phyloP scores from a whole-genome alignment of 2,113 vertebrate genomes.

The Tylochromis polylepis region DNA sequence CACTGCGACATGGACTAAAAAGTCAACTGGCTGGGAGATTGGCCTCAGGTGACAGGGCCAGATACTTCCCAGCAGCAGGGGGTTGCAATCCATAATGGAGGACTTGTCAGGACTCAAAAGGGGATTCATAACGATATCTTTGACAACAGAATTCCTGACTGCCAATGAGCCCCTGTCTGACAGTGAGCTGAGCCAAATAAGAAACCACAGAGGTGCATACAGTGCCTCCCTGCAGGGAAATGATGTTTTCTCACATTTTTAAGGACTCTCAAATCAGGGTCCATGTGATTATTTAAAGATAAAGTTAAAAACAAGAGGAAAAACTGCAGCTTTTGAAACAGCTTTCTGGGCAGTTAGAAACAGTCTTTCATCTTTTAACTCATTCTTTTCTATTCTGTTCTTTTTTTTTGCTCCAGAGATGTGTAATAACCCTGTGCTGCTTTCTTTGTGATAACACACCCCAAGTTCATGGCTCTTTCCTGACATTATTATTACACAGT shows the following conservation, averaged over 20 bases:
- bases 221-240: background rate
- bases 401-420: slow-evolving; percentile 17
- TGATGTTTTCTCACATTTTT: background rate
- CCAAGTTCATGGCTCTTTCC: slow-evolving; percentile 34
- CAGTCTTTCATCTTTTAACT: background rate
- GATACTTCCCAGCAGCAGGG: slow-evolving; percentile 22
- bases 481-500: slow-evolving; percentile 54
- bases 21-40: slow-evolving; percentile 35
- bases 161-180: slow-evolving; percentile 50
- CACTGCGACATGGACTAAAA: slow-evolving; percentile 34
- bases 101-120: slow-evolving; percentile 51
- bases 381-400: background rate
- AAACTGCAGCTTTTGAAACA: background rate
- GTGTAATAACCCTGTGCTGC: slow-evolving; percentile 4
- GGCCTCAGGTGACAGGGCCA: slow-evolving; percentile 64
- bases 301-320: background rate
- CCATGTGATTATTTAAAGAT: background rate
- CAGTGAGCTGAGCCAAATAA: slow-evolving; percentile 33
- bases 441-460: slow-evolving; percentile 30
- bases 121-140: slow-evolving; percentile 58
- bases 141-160: slow-evolving; percentile 59
- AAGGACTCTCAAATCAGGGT: background rate
- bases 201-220: background rate
- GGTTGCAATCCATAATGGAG: slow-evolving; percentile 43
- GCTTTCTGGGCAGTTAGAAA: background rate